Conservation (phyloP, 23 tunicate genomes). For the Aplidium turbinatum region DNA sequence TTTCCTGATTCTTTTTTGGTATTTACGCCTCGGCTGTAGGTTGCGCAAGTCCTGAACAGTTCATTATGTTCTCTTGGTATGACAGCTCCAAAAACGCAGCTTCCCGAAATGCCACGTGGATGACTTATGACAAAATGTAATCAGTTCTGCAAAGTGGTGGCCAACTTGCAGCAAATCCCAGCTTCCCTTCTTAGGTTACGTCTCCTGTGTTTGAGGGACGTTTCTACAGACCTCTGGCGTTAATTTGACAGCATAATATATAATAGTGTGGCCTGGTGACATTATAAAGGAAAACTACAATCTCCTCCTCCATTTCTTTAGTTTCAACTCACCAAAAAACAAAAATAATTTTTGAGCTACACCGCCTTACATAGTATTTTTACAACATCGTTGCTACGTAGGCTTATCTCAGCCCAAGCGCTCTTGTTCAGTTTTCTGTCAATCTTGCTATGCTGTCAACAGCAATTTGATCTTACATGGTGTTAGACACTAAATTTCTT, state of each 20-base stretch:
- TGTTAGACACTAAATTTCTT: no score
- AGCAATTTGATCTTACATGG: no score
- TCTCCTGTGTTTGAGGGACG: slow-evolving; percentile 4
- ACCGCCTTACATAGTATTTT: no score
- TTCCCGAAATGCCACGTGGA: neutral
- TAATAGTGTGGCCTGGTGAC: neutral
- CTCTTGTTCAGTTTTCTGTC: no score
- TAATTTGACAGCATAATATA: neutral
- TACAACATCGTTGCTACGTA: no score
- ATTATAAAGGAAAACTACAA: neutral
- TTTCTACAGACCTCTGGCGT: neutral
- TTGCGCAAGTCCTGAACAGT: slow-evolving; percentile 7
- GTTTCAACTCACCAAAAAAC: no score
- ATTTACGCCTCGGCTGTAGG: neutral
- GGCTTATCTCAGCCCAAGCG: no score
- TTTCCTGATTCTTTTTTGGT: no score
- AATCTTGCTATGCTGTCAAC: no score
- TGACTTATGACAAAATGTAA: slow-evolving; percentile 5
- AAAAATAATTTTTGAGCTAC: no score
- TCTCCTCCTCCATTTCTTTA: neutral
- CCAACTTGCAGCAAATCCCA: neutral
- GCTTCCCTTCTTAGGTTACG: slow-evolving; percentile 20
- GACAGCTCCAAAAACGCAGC: neutral
- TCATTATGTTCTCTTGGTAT: neutral
- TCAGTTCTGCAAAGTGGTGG: neutral